Conservation (phyloP, 2,797 vertebrate genomes). For the Lutjanus argentimaculatus region DNA sequence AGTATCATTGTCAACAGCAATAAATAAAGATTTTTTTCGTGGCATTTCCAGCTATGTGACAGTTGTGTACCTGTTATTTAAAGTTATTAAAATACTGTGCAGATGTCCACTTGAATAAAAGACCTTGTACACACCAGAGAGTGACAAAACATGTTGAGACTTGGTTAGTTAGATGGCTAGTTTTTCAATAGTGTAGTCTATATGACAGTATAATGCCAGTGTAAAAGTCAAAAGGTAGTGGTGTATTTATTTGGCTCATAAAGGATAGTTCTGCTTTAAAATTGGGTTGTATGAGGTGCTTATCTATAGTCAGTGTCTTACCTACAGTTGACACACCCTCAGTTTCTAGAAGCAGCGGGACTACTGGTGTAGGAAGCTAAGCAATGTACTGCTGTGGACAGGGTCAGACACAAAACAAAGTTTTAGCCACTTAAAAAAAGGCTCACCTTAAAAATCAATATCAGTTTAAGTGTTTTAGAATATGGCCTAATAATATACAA, state of each 20-base stretch:
- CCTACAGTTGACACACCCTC: too few relatives aligned
- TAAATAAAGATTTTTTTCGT: slow-evolving; percentile 69
- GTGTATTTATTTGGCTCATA: slow-evolving; percentile 17
- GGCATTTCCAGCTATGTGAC: slow-evolving; percentile 70
- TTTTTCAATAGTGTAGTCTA: slow-evolving; percentile 2
- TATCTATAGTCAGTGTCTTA: too few relatives aligned
- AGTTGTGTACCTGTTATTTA: slow-evolving; percentile 52
- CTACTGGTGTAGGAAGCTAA: too few relatives aligned
- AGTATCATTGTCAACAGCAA: slow-evolving; percentile 82
- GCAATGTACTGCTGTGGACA: too few relatives aligned
- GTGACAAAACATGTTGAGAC: slow-evolving; percentile 20
- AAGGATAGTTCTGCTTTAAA: too few relatives aligned
- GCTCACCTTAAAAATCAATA: too few relatives aligned
- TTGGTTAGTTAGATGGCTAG: not conserved
- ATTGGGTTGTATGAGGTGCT: too few relatives aligned
- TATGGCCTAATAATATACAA: too few relatives aligned
- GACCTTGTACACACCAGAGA: slow-evolving; percentile 56
- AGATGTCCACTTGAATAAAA: slow-evolving; percentile 46
- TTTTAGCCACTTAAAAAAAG: too few relatives aligned
- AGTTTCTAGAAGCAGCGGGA: too few relatives aligned
- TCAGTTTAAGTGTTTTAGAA: too few relatives aligned
- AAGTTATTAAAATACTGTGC: slow-evolving; percentile 58
- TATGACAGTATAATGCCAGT: slow-evolving; percentile 1
- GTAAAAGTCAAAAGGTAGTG: slow-evolving; percentile 6
- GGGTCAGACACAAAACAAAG: too few relatives aligned